Evolutionary conservation across 2,797 vertebrate genomes (phyloP), one percentile per base, ranked within the genome.

Genomic region (Fundulus diaphanus): DNA sequence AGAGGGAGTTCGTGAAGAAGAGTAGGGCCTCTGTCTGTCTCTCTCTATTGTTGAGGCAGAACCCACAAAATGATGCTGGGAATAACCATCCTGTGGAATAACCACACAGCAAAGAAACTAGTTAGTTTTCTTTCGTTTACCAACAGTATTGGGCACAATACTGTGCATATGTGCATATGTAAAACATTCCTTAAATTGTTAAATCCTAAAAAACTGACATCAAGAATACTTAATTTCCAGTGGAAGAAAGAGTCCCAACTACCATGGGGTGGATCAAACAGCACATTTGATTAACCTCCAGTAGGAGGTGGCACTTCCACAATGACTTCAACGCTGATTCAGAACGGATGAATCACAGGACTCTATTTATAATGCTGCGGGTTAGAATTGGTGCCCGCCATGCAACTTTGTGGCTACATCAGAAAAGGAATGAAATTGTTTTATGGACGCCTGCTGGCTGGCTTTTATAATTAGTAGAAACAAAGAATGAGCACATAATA

Each of bases 61-160:
- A 82, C 98, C 98, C 91, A 99, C 96, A 83, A 99, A 99, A 95
- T 99, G 98, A 95, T 99, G 99, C 88, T 99, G 98, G 1, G 98
- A 97, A 95, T 98, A 99, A 90, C 98, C 98, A 0, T 99, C 98
- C 98, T 99, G 93, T 9, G 78, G 89, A 80, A 93, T 86, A 82
- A 85, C 73, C 70, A 40, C 20, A 86, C 31, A 84, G 52, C 82
- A 35, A 66, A 67, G 18, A 9, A 44, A 4, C 37, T 40, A 24
- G 35, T 44, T 27, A 66, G 37, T 63, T 63, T 63, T 35, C 20
- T 35, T 37, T 20, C 6, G 6, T 12, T 37, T 22, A 37, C 33
- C 35, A 37, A 42, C 63, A 42, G 15, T n/a, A 15, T 15, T 66
- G 22, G 42, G 22, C 13, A 42, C 16, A 7, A 7, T 16, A 27